Conservation (phyloP, 2,113 vertebrate species). For the Alosa alosa region DNA sequence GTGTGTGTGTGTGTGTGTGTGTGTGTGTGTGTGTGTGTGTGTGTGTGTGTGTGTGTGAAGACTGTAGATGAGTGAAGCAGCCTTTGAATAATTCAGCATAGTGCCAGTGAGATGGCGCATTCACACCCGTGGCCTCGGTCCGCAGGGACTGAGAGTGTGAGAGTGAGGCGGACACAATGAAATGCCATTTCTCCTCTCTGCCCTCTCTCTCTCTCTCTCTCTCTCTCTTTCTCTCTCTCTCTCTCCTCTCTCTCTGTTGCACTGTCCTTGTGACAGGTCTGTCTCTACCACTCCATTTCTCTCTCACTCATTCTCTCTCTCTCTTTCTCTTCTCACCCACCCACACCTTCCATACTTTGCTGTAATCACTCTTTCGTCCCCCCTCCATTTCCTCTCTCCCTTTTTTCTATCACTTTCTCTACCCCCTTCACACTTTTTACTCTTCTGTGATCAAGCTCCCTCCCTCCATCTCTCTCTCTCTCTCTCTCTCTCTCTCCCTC, state of each 20-base stretch:
- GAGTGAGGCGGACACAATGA: not conserved
- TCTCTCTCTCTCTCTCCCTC: not conserved
- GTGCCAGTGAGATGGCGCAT: not conserved
- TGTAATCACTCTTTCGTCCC: not conserved
- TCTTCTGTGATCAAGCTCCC: not conserved
- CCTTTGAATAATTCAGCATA: conserved; percentile 18
- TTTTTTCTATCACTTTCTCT: not conserved
- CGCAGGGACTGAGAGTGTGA: not conserved
- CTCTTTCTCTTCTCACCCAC: not conserved
- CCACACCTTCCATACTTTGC: not conserved
- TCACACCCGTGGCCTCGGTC: conserved; percentile 19
- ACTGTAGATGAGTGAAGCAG: not conserved
- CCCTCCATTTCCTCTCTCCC: not conserved
- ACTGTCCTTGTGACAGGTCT: not conserved
- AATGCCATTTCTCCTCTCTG: not conserved
- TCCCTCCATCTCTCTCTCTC: not conserved
- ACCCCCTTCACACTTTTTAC: not conserved
- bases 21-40: not conserved
- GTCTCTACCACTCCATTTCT: not conserved
- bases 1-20: not conserved
- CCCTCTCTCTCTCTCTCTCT: not conserved
- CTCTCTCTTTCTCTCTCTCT: not conserved
- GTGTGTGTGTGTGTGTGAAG: conserved; percentile 1
- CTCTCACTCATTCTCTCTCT: not conserved
- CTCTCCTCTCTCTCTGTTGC: not conserved